phyloP scores from a whole-genome alignment of 2,888 invertebrate species.

The Euzetes globulus region DNA sequence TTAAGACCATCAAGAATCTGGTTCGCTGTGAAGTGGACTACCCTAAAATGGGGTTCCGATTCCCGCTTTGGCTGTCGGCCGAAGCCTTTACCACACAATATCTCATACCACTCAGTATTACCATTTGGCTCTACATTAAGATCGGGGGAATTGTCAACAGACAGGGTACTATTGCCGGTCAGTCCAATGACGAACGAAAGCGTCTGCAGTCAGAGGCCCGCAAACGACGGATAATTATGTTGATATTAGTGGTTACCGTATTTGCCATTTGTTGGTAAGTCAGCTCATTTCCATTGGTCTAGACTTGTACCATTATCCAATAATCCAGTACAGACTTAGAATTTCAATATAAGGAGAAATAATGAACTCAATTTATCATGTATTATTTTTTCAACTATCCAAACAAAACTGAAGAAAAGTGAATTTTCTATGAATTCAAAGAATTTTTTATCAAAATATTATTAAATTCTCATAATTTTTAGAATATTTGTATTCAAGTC shows the following conservation, averaged over 20 bases:
- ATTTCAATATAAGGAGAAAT: too few relatives aligned
- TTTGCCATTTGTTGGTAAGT: conserved; percentile 3
- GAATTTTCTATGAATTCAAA: too few relatives aligned
- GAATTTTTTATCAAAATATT: too few relatives aligned
- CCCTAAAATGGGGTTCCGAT: not conserved
- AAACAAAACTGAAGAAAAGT: too few relatives aligned
- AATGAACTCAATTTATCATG: too few relatives aligned
- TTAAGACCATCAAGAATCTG: too few relatives aligned
- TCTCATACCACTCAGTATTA: not conserved
- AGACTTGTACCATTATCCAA: too few relatives aligned
- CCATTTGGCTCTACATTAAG: conserved; percentile 23
- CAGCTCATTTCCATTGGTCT: not conserved
- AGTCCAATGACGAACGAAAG: conserved; percentile 13
- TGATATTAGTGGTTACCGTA: not conserved
- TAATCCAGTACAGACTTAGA: too few relatives aligned
- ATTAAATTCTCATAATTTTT: too few relatives aligned
- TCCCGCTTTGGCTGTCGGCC: not conserved
- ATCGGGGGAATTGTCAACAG: conserved; percentile 6
- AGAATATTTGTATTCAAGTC: too few relatives aligned
- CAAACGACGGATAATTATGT: conserved; percentile 22
- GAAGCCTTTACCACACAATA: not conserved
- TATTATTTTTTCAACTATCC: too few relatives aligned
- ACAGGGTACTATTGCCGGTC: conserved; percentile 10
- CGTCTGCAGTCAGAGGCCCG: conserved; percentile 18
- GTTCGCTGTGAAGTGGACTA: not conserved